These are phyloP conservation scores for Oscheius onirici DNA, from an alignment of 2,888 invertebrate species.

Conservation along the genomic window DNA sequence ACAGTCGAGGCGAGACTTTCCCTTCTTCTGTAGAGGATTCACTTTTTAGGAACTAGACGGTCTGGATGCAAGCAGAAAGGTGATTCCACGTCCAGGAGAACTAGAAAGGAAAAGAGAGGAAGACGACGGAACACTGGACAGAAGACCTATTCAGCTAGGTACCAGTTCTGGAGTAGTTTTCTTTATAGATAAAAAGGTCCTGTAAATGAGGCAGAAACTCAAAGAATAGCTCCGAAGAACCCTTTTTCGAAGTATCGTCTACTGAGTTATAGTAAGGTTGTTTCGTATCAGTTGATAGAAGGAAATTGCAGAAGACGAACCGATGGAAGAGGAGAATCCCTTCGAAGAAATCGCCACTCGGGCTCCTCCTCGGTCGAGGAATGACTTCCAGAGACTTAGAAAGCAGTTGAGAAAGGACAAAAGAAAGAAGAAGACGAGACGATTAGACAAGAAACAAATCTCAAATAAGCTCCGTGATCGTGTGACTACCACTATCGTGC, in stretches of 20 bases:
- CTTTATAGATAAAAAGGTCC: no score
- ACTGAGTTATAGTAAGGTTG: background rate
- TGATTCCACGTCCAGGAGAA: slow-evolving; percentile 42
- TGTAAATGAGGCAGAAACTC: background rate
- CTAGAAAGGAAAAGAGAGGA: slow-evolving; percentile 42
- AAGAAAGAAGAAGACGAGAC: slow-evolving; percentile 25
- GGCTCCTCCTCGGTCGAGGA: slow-evolving; percentile 42
- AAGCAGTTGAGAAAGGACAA: slow-evolving; percentile 36
- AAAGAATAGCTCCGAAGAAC: background rate
- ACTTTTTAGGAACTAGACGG: slow-evolving; percentile 47
- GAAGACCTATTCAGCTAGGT: slow-evolving; percentile 20
- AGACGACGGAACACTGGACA: slow-evolving; percentile 43
- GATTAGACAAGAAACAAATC: background rate
- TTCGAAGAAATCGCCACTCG: slow-evolving; percentile 57
- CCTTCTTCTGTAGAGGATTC: background rate
- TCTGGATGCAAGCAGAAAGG: slow-evolving; percentile 45
- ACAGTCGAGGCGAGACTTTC: slow-evolving; percentile 45
- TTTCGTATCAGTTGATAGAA: no score
- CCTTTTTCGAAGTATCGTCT: background rate
- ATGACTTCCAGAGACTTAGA: slow-evolving; percentile 37
- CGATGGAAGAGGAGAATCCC: slow-evolving; percentile 41
- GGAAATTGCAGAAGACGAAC: no score
- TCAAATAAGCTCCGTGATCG: background rate
- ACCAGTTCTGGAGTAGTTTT: no score
- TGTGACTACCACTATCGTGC: background rate